Evolutionary conservation across 1,140 invertebrate species (phyloP).

Genomic region (Caenorhabditis inopinata): DNA sequence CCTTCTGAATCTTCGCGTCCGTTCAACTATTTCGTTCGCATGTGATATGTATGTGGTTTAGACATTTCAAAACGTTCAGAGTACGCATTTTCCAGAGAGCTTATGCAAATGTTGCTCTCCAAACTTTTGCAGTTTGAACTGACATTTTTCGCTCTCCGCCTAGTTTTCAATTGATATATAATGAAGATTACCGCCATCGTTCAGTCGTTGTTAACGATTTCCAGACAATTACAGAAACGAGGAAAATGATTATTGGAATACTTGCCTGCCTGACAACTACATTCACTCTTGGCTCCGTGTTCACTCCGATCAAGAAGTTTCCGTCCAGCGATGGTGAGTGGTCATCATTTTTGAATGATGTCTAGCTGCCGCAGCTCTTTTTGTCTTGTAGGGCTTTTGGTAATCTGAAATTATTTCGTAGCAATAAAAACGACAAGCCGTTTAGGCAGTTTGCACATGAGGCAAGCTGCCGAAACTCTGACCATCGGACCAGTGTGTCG

Average conservation of each 20-base stretch:
- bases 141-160: neutral
- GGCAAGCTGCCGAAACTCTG: too few relatives aligned
- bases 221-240: neutral
- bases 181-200: neutral
- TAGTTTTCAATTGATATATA: neutral
- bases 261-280: neutral
- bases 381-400: neutral
- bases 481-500: too few relatives aligned
- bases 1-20: too few relatives aligned
- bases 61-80: too few relatives aligned
- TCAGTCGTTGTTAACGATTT: neutral
- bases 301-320: neutral
- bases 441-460: too few relatives aligned
- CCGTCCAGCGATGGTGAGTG: constrained; percentile 14
- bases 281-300: neutral
- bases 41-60: too few relatives aligned
- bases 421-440: too few relatives aligned
- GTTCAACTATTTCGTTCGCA: too few relatives aligned
- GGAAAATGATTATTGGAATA: constrained; percentile 6
- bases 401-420: neutral
- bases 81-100: neutral
- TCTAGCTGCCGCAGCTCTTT: too few relatives aligned
- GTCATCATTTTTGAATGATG: neutral
- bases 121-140: neutral
- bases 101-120: neutral